Evolutionary conservation across 2,113 vertebrate species (phyloP).

Genomic region (Anarhynchus alexandrinus): DNA sequence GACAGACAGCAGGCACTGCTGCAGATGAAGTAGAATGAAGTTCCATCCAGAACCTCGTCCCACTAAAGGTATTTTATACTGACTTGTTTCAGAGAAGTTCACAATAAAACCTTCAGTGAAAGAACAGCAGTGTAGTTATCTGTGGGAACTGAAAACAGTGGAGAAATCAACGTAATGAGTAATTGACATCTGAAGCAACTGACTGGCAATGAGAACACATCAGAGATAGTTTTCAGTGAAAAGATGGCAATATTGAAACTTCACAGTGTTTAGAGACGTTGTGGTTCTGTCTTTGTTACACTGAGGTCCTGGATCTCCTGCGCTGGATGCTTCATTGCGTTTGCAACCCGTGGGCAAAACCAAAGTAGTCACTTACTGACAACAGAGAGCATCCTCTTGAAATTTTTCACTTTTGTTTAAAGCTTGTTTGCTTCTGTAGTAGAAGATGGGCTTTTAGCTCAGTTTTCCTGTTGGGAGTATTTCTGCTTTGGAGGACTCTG

Average conservation of each 20-base stretch:
- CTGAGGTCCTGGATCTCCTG: not conserved
- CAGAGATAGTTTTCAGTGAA: not conserved
- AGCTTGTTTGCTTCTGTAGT: not conserved
- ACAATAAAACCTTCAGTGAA: not conserved
- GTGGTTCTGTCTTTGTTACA: not conserved
- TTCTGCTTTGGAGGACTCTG: not conserved
- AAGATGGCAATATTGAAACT: not conserved
- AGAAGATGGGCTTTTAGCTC: not conserved
- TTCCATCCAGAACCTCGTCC: not conserved
- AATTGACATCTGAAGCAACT: constrained; percentile 5
- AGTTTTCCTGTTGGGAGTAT: not conserved
- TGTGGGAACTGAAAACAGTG: not conserved
- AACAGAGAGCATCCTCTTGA: not conserved
- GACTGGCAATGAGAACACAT: not conserved
- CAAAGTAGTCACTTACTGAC: not conserved
- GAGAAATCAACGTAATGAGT: constrained; percentile 8
- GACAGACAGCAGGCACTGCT: not conserved
- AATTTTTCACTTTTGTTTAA: not conserved
- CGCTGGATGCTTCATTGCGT: not conserved
- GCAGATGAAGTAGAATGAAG: not conserved
- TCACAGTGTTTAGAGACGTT: not conserved
- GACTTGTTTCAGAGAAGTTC: not conserved
- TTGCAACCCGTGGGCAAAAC: not conserved
- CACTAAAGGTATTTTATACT: not conserved
- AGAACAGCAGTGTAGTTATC: not conserved